These are phyloP conservation scores for Poecilia picta DNA, from an alignment of 2,797 vertebrate genomes.

Conservation along the genomic window DNA sequence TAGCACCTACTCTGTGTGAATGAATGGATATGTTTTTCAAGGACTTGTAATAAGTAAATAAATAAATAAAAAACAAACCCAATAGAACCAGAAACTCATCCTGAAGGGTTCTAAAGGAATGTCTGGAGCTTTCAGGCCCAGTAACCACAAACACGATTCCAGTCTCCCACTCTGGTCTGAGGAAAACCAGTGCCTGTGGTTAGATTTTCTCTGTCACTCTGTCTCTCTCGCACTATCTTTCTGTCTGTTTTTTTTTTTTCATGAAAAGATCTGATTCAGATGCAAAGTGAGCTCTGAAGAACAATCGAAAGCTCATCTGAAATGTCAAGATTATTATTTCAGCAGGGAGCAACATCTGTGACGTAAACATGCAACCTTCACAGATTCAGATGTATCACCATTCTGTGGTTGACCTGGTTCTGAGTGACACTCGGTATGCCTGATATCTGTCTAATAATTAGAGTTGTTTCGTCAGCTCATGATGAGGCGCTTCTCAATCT, in stretches of 20 bases:
- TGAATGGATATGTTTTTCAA: conserved; percentile 2
- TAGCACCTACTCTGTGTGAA: not conserved
- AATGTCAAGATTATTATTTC: conserved; percentile 13
- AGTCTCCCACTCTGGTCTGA: conserved; percentile 24
- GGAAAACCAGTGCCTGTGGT: conserved; percentile 11
- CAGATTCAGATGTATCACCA: conserved; percentile 12
- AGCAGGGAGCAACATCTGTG: conserved; percentile 10
- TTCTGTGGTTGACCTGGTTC: conserved; percentile 37
- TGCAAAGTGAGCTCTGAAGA: conserved; percentile 1
- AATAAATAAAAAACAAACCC: conserved; percentile 4
- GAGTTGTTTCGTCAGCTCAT: conserved; percentile 50
- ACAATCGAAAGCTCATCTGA: conserved; percentile 14
- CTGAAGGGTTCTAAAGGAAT: conserved; percentile 55
- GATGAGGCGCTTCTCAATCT: conserved; percentile 44
- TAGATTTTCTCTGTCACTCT: not conserved
- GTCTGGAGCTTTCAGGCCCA: conserved; percentile 52
- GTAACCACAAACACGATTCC: conserved; percentile 50
- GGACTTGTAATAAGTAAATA: conserved; percentile 33
- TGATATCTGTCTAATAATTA: conserved; percentile 25
- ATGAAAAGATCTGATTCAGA: conserved; percentile 24
- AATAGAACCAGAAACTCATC: conserved; percentile 40
- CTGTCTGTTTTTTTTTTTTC: not conserved
- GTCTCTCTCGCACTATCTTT: not conserved
- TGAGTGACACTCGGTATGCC: conserved; percentile 10
- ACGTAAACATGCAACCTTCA: conserved; percentile 10